phyloP scores from a whole-genome alignment of 2,113 vertebrate genomes.

The Hemiprocne comata region DNA sequence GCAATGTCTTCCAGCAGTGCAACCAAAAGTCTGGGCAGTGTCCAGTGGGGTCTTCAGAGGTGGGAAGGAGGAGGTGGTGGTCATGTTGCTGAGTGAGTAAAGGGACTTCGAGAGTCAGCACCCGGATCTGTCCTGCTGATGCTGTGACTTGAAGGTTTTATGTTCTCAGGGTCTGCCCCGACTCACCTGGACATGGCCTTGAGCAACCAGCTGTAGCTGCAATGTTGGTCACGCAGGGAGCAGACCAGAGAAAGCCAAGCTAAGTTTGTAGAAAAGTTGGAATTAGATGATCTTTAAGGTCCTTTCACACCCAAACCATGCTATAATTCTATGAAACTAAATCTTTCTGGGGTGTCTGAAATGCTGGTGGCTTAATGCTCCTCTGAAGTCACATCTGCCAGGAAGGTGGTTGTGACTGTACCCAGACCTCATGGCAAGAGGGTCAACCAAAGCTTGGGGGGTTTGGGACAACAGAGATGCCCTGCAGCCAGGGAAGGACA shows the following conservation, averaged over 20 bases:
- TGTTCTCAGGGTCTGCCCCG: neutral
- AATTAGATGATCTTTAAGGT: too few species aligned
- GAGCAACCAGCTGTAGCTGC: neutral
- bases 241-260: neutral
- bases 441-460: neutral
- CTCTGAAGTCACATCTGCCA: neutral
- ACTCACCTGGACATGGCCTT: fast-evolving
- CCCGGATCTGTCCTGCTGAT: fast-evolving
- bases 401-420: neutral
- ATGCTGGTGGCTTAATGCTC: neutral
- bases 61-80: neutral
- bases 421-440: neutral
- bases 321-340: too few species aligned
- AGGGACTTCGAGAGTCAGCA: neutral
- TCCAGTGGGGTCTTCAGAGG: neutral
- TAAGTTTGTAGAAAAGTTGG: too few species aligned
- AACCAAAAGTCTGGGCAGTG: neutral
- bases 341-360: neutral
- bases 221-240: neutral
- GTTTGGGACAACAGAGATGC: neutral
- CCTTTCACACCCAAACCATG: too few species aligned
- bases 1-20: neutral
- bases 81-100: neutral
- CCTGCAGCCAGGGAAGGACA: neutral
- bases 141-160: neutral